A percentile compares a stretch with the other conserved stretches of the same genome.
phyloP scores from a whole-genome alignment of 2,888 invertebrate genomes.

The Cancer borealis region DNA sequence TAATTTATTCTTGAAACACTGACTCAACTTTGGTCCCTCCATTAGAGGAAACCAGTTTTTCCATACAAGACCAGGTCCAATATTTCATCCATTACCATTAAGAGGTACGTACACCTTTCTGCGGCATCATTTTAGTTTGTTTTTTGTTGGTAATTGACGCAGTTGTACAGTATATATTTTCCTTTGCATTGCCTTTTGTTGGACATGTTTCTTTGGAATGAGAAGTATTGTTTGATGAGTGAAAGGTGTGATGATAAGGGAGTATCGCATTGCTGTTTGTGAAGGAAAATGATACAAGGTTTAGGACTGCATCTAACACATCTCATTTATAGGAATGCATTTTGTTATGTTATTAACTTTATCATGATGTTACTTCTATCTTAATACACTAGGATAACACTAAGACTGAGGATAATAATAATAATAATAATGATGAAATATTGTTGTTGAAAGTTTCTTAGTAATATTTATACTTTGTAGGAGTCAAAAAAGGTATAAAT shows the following conservation, averaged over 20 bases:
- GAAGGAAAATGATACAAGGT: background rate
- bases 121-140: background rate
- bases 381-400: background rate
- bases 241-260: background rate
- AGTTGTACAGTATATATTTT: background rate
- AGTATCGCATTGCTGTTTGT: background rate
- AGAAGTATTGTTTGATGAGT: background rate
- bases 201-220: background rate
- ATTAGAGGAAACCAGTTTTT: conserved; percentile 43
- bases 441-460: too few relatives aligned
- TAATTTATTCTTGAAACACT: conserved; percentile 44
- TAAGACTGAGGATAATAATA: too few relatives aligned
- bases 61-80: background rate
- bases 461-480: too few relatives aligned
- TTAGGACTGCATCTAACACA: background rate
- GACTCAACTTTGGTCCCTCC: conserved; percentile 34
- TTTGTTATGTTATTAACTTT: background rate
- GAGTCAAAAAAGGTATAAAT: too few relatives aligned
- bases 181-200: background rate
- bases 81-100: conserved; percentile 22
- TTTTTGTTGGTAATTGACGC: background rate
- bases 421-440: background rate
- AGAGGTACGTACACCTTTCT: background rate
- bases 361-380: background rate
- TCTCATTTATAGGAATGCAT: background rate